phyloP scores from a whole-genome alignment of 2,888 invertebrate species.

The Timandra comae region DNA sequence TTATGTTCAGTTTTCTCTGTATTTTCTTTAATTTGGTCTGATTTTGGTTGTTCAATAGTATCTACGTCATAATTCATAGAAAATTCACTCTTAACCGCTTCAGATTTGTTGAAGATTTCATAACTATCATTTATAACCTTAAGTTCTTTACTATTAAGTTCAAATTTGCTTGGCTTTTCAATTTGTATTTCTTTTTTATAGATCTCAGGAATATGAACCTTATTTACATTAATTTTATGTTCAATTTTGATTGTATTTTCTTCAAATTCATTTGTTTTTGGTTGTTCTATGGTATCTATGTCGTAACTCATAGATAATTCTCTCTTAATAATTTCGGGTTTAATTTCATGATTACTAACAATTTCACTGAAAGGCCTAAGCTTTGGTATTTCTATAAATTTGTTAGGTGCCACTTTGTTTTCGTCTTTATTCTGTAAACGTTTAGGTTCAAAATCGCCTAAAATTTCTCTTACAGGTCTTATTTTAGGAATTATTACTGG shows the following conservation, averaged over 20 bases:
- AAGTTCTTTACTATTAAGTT: no score
- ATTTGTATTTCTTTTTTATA: background rate
- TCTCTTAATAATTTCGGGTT: background rate
- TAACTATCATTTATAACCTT: no score
- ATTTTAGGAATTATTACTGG: slow-evolving; percentile 5
- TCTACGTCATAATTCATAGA: no score
- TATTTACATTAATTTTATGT: background rate
- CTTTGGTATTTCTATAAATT: background rate
- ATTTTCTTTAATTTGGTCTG: background rate
- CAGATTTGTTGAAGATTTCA: no score
- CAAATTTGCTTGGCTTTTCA: no score
- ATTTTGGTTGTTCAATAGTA: no score
- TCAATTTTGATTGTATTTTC: slow-evolving; percentile 1
- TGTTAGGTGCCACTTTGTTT: background rate
- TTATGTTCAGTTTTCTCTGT: slow-evolving; percentile 3
- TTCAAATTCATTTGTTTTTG: slow-evolving; percentile 1
- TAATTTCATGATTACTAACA: slow-evolving; percentile 3
- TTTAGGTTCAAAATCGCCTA: slow-evolving; percentile 8
- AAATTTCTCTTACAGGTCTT: slow-evolving; percentile 6
- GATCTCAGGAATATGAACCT: no score
- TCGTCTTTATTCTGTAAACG: slow-evolving; percentile 1
- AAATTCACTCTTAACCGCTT: no score
- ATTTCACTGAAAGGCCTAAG: slow-evolving; percentile 5
- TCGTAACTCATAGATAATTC: background rate
- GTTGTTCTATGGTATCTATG: background rate